Conservation (phyloP, 2,113 vertebrate genomes). For the Notothenia rossii region DNA sequence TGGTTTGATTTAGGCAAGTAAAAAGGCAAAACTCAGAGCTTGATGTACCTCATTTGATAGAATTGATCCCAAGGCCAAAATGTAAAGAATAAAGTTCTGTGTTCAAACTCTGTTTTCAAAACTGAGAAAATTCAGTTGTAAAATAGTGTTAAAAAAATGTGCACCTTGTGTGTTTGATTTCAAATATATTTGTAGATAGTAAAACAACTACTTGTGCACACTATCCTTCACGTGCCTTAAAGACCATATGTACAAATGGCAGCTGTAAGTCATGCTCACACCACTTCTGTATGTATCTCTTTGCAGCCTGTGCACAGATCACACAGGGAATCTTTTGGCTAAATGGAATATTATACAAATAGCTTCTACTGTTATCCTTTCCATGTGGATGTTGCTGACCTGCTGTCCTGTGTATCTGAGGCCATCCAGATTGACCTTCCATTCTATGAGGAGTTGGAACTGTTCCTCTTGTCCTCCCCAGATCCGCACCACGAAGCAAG, state of each 20-base stretch:
- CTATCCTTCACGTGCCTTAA: too few relatives aligned
- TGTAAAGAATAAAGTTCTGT: neutral
- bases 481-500: constrained; percentile 95
- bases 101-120: neutral
- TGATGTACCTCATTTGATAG: neutral
- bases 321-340: neutral
- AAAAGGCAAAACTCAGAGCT: neutral
- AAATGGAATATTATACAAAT: neutral
- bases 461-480: constrained; percentile 93
- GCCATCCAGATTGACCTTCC: constrained; percentile 96
- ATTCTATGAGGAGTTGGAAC: constrained; percentile 94
- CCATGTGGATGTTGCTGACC: constrained; percentile 79
- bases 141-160: neutral
- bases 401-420: constrained; percentile 96
- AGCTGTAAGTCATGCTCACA: too few relatives aligned
- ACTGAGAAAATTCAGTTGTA: neutral
- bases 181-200: neutral
- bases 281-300: too few relatives aligned
- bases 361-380: neutral
- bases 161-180: neutral
- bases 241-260: too few relatives aligned
- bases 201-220: neutral
- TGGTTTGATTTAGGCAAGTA: neutral
- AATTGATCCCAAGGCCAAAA: neutral
- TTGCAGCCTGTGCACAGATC: too few relatives aligned